A percentile compares a stretch with the other conserved stretches of the same genome.
Conservation (phyloP, 1,140 invertebrate species). For the Calycopis cecrops region DNA sequence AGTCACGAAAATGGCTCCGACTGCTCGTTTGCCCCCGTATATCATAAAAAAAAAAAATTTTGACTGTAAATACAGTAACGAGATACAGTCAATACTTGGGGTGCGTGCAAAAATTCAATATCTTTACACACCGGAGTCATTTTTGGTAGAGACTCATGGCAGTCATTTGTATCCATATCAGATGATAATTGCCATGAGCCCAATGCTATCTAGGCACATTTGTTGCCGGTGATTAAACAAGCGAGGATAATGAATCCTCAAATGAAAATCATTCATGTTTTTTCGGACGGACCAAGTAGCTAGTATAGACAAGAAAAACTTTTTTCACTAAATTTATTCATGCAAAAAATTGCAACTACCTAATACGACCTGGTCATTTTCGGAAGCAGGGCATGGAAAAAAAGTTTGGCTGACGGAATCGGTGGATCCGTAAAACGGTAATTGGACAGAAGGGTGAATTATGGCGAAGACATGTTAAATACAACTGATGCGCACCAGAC, state of each 20-base stretch:
- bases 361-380: slow-evolving; percentile 25
- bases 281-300: slow-evolving; percentile 17
- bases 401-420: slow-evolving; percentile 24
- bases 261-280: slow-evolving; percentile 21
- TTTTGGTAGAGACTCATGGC: slow-evolving; percentile 4
- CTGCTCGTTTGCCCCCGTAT: too few species aligned
- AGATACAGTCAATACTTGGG: slow-evolving; percentile 29
- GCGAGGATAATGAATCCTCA: slow-evolving; percentile 8
- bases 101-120: slow-evolving; percentile 22
- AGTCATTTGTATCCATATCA: slow-evolving; percentile 24
- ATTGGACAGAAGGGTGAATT: too few species aligned
- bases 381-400: slow-evolving; percentile 28
- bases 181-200: slow-evolving; percentile 24
- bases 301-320: slow-evolving; percentile 26
- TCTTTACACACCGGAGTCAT: slow-evolving; percentile 21
- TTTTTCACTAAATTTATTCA: slow-evolving; percentile 15
- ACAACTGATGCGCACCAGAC: too few species aligned
- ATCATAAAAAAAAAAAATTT: too few species aligned
- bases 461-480: too few species aligned
- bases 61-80: slow-evolving; percentile 13
- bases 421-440: slow-evolving; percentile 25
- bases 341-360: slow-evolving; percentile 4
- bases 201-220: slow-evolving; percentile 19
- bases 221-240: slow-evolving; percentile 7
- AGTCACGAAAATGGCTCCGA: too few species aligned